Evolutionary conservation across 2,888 invertebrate genomes (phyloP), one percentile per base, ranked within the genome.

Genomic region (Diloba caeruleocephala): DNA sequence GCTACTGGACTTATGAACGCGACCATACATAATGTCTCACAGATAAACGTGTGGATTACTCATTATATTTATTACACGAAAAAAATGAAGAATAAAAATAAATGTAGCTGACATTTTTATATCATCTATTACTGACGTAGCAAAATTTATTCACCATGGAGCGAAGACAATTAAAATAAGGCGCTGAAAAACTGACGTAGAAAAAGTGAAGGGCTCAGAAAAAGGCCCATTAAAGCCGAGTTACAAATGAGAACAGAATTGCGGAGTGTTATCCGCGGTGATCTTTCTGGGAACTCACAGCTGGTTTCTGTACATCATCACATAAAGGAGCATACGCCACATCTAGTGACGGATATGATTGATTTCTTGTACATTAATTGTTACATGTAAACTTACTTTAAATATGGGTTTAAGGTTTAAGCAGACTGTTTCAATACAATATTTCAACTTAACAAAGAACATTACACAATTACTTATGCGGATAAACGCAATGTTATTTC

Each of bases 221-320:
- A 89, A 90, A 90, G 82, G 87, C 82, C 85, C 85, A 87, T 90
- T 89, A 87, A 86, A 81, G 73, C 81, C 68, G 69, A 70, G 87
- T 87, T 87, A 90, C 89, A 91, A 92, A 92, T 90, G 92, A 86
- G 87, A 76, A 76, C 76, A 81, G 84, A 80, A 78, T 72, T 64
- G 69, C 57, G 65, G 65, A 69, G 71, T 75, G 79, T 82, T 82
- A 82, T 80, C 81, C 67, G 79, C 63, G 64, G 84, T 78, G 85
- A 87, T 88, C 87, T 84, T 74, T 80, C 82, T 84, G 88, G 79
- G 84, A 87, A 84, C 78, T 59, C 52, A 60, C 63, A 53, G 63
- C 67, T 58, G 58, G 58, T 57, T n/a, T 28, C 54, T 58, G 54
- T 69, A 74, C 74, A 70, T 69, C 74, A 73, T 73, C 74, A 50